phyloP scores from a whole-genome alignment of 2,113 vertebrate species.

The Rousettus leschenaultii region DNA sequence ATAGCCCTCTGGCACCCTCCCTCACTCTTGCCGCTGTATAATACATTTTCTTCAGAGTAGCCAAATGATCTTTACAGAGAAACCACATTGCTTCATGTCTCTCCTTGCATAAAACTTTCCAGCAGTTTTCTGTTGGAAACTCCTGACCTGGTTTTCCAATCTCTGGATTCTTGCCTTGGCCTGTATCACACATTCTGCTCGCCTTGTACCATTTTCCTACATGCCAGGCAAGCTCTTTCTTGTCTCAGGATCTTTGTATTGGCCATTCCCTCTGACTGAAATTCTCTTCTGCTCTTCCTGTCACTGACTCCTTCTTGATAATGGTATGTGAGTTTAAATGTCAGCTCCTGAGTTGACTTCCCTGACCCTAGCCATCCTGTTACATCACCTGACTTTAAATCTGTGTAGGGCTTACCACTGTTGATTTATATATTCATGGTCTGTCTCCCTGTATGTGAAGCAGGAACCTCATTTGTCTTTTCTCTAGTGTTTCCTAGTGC shows the following conservation, averaged over 20 bases:
- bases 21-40: not conserved
- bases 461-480: not conserved
- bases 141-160: not conserved
- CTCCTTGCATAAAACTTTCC: not conserved
- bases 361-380: not conserved
- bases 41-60: not conserved
- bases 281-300: not conserved
- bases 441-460: not conserved
- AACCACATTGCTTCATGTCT: not conserved
- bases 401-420: not conserved
- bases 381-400: not conserved
- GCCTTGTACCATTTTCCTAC: not conserved
- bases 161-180: not conserved
- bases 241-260: not conserved
- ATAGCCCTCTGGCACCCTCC: not conserved
- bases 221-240: not conserved
- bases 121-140: not conserved
- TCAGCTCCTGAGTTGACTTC: not conserved
- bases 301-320: not conserved
- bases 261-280: not conserved
- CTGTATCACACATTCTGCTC: not conserved
- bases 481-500: not conserved
- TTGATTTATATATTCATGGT: not conserved
- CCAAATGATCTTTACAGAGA: not conserved
- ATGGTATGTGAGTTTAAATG: not conserved